Evolutionary conservation across 2,888 invertebrate species (phyloP).

Genomic region (Caenorhabditis afra): DNA sequence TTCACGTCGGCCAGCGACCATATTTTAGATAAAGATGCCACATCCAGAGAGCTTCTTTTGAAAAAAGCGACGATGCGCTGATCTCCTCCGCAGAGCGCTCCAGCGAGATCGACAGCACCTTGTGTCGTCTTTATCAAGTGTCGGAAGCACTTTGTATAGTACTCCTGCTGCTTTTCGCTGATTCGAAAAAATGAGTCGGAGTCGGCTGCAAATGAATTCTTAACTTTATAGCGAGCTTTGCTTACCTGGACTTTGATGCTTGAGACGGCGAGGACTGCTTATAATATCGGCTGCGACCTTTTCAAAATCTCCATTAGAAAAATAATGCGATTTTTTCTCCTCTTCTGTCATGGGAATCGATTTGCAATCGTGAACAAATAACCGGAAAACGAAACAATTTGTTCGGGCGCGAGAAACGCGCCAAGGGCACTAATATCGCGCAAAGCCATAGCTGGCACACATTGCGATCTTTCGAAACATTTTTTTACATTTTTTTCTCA

Average conservation of each 20-base stretch:
- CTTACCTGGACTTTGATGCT: slow-evolving; percentile 40
- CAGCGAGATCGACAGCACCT: slow-evolving; percentile 62
- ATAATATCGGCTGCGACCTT: slow-evolving; percentile 70
- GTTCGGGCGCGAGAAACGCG: slow-evolving; percentile 5
- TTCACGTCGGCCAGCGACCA: slow-evolving; percentile 80
- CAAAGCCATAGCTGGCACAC: neutral
- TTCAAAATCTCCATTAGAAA: slow-evolving; percentile 72
- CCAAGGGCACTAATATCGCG: neutral
- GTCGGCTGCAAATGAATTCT: slow-evolving; percentile 30
- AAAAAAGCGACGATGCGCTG: slow-evolving; percentile 78
- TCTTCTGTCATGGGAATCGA: slow-evolving; percentile 47
- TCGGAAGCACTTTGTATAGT: slow-evolving; percentile 78
- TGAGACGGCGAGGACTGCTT: slow-evolving; percentile 60
- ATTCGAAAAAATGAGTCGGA: slow-evolving; percentile 71
- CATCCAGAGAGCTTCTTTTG: slow-evolving; percentile 71
- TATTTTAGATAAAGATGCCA: slow-evolving; percentile 70
- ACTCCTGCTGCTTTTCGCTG: slow-evolving; percentile 76
- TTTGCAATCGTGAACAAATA: slow-evolving; percentile 9
- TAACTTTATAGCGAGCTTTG: neutral
- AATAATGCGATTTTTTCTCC: slow-evolving; percentile 67
- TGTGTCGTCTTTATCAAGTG: slow-evolving; percentile 72
- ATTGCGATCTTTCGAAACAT: slow-evolving; percentile 1
- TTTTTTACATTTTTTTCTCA: slow-evolving; percentile 4
- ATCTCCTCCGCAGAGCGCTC: slow-evolving; percentile 76
- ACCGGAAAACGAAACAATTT: neutral